Evolutionary conservation across 2,888 invertebrate species (phyloP).

Genomic region (Ophonus ardosiacus): DNA sequence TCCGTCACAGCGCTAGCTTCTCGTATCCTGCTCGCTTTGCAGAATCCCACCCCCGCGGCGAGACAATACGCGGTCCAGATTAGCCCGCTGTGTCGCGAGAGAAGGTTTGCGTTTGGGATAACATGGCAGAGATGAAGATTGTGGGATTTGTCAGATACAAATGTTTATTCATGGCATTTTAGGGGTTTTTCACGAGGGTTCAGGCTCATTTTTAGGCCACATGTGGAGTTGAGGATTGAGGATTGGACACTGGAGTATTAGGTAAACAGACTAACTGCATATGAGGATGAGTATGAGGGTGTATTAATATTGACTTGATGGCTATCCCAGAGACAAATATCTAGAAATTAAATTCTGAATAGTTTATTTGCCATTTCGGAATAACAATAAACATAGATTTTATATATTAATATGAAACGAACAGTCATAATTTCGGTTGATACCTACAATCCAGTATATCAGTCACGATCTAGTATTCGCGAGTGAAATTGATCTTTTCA

Average conservation of each 20-base stretch:
- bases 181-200: conserved; percentile 73
- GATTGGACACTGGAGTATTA: conserved; percentile 1
- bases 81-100: conserved; percentile 24
- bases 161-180: conserved; percentile 72
- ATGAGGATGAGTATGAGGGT: conserved; percentile 1
- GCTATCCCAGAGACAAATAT: background rate
- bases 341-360: background rate
- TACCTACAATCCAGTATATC: no score
- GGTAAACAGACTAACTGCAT: conserved; percentile 23
- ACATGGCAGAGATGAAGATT: conserved; percentile 72
- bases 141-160: conserved; percentile 74
- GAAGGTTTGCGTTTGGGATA: conserved; percentile 74
- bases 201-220: conserved; percentile 38
- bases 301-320: conserved; percentile 25
- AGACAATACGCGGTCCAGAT: conserved; percentile 3
- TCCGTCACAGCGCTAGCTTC: background rate
- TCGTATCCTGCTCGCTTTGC: background rate
- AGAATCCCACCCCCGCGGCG: background rate
- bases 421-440: no score
- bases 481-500: no score
- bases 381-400: no score
- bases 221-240: conserved; percentile 39
- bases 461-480: no score
- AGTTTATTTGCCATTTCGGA: no score
- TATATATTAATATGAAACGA: no score